A percentile compares a stretch with the other conserved stretches of the same genome.
These are phyloP conservation scores for Sapajus apella DNA, from an alignment of 2,113 vertebrate species.

Conservation along the genomic window DNA sequence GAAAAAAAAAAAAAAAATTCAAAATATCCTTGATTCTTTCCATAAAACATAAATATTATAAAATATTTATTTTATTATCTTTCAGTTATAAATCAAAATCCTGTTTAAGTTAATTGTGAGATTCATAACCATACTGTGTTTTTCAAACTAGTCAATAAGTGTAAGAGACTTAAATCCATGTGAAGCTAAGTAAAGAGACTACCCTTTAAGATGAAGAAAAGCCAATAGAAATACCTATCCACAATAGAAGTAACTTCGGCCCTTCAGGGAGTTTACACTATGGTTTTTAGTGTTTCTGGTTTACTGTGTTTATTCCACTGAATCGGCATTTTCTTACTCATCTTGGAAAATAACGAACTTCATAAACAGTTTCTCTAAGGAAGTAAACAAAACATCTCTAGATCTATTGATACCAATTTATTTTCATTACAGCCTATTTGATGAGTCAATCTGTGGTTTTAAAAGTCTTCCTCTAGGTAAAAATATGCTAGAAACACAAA, in stretches of 20 bases:
- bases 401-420: not conserved
- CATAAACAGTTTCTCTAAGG: not conserved
- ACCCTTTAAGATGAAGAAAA: conserved; percentile 72
- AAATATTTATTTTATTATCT: conserved; percentile 30
- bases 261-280: not conserved
- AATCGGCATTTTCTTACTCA: conserved; percentile 41
- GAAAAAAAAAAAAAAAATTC: not conserved
- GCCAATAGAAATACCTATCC: conserved; percentile 80
- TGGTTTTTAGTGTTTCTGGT: not conserved
- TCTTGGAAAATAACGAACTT: not conserved
- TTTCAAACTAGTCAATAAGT: conserved; percentile 74
- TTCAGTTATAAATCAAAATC: conserved; percentile 48
- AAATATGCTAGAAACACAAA: conserved; percentile 20
- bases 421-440: conserved; percentile 37
- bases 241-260: not conserved
- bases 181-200: conserved; percentile 49
- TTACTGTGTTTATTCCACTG: not conserved
- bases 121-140: conserved; percentile 63
- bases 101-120: conserved; percentile 30
- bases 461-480: conserved; percentile 34
- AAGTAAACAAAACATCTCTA: conserved; percentile 42
- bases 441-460: conserved; percentile 10
- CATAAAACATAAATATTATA: not conserved
- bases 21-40: conserved; percentile 9
- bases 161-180: conserved; percentile 77